Evolutionary conservation across 2,888 invertebrate species (phyloP), one percentile per base, ranked within the genome.

Genomic region (Odontomyia ornata): DNA sequence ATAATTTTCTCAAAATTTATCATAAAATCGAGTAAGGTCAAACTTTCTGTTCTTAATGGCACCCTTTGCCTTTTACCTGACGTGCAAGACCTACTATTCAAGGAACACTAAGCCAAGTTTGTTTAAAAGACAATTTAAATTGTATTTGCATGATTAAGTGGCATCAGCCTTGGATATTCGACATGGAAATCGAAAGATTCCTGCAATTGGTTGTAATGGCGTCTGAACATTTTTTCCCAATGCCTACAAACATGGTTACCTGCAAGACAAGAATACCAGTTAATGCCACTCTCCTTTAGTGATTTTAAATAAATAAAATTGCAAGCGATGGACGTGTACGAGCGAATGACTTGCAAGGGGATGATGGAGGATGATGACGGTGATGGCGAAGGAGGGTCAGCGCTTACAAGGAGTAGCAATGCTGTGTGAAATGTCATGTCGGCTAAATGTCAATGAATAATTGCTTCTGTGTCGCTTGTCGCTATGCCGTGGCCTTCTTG

Each of bases 81-180:
- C 36, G 36, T 9, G 9, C 36, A 36, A n/a, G n/a, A n/a, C n/a
- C 36, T 36, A 3, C 9, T 36, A 9, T 36, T 5, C 3, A 36
- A 36, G 9, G 36, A 36, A 36, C 3, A 36, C 36, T 9, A 36
- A 3, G n/a, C n/a, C n/a, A n/a, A n/a, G n/a, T n/a, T n/a, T n/a
- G n/a, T n/a, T n/a, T 5, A 36, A 36, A 15, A 4, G 46, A 72
- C 64, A 64, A 36, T 75, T 64, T 47, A 75, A 75, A 69, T 69
- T 76, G 69, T 28, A 71, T 75, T 78, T 76, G 76, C 78, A 78
- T 78, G 78, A 76, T 78, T 78, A 76, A 76, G 46, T 72, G 72
- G 73, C 43, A 75, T 76, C 76, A 69, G 75, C 78, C 47, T 46
- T 72, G 71, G 57, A 15, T 62, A 71, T 76, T 52, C 9, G 36